phyloP scores from a whole-genome alignment of 2,797 vertebrate genomes.

The Decapterus maruadsi region DNA sequence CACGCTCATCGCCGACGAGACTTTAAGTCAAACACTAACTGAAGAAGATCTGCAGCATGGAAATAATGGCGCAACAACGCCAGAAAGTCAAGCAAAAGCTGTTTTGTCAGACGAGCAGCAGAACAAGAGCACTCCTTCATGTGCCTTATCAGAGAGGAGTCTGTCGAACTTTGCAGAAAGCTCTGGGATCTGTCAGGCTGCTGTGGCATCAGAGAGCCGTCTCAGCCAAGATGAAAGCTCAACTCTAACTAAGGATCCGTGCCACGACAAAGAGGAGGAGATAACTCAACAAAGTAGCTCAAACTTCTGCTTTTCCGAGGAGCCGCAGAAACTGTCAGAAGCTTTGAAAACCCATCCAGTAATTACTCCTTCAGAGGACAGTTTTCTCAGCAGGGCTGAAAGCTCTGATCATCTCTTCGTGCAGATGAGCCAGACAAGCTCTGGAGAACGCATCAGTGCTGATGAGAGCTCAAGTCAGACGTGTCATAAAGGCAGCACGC shows the following conservation, averaged over 20 bases:
- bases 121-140: background rate
- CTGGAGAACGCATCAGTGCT: slow-evolving; percentile 1
- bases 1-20: slow-evolving; percentile 51
- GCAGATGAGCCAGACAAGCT: slow-evolving; percentile 83
- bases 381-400: background rate
- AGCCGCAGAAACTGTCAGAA: background rate
- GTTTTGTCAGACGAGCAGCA: background rate
- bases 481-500: background rate
- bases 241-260: slow-evolving; percentile 7
- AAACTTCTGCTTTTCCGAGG: background rate
- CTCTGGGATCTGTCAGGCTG: background rate
- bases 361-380: background rate
- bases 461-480: slow-evolving; percentile 9
- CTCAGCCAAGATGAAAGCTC: background rate
- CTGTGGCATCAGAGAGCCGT: background rate
- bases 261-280: background rate
- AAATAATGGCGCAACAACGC: background rate
- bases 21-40: slow-evolving; percentile 44
- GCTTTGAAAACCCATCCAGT: background rate
- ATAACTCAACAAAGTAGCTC: slow-evolving; percentile 8
- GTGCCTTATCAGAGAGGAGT: background rate
- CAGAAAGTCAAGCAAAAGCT: slow-evolving; percentile 2
- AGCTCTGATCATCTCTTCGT: slow-evolving; percentile 84
- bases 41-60: slow-evolving; percentile 26
- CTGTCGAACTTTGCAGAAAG: background rate